Conservation (phyloP, 1,140 invertebrate species). For the Drosophila teissieri region DNA sequence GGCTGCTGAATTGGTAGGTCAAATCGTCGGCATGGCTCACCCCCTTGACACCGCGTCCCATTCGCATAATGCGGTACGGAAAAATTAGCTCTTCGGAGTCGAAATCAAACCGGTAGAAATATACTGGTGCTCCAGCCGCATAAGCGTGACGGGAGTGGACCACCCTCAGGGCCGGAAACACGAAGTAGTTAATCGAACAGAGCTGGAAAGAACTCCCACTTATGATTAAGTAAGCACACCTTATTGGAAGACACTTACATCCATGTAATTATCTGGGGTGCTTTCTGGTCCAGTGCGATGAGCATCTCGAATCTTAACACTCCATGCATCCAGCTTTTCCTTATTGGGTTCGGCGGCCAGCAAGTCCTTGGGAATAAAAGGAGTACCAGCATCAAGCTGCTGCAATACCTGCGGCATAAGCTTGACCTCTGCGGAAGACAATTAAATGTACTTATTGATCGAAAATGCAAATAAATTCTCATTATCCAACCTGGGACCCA, state of each 20-base stretch:
- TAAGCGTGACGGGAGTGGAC: constrained; percentile 73
- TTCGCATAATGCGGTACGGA: constrained; percentile 80
- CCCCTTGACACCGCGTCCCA: constrained; percentile 76
- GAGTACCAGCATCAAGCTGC: constrained; percentile 56
- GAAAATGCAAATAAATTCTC: no score
- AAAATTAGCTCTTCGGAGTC: constrained; percentile 76
- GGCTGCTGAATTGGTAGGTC: constrained; percentile 87
- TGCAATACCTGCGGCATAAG: constrained; percentile 43
- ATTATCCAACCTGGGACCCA: constrained; percentile 52
- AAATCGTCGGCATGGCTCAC: constrained; percentile 88
- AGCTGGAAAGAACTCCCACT: constrained; percentile 32
- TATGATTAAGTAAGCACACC: no score
- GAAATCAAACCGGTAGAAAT: constrained; percentile 85
- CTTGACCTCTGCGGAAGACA: constrained; percentile 52
- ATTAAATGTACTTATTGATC: no score
- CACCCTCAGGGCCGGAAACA: constrained; percentile 81
- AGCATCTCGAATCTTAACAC: constrained; percentile 49
- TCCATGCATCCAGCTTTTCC: constrained; percentile 50
- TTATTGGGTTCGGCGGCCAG: constrained; percentile 33
- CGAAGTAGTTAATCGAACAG: constrained; percentile 77
- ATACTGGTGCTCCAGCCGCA: constrained; percentile 81
- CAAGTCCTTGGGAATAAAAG: constrained; percentile 66
- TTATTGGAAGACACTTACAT: constrained; percentile 45
- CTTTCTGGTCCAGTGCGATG: constrained; percentile 64
- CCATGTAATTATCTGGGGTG: constrained; percentile 69